Evolutionary conservation across 1,140 invertebrate genomes (phyloP).

Genomic region (Matsumurasca onukii): DNA sequence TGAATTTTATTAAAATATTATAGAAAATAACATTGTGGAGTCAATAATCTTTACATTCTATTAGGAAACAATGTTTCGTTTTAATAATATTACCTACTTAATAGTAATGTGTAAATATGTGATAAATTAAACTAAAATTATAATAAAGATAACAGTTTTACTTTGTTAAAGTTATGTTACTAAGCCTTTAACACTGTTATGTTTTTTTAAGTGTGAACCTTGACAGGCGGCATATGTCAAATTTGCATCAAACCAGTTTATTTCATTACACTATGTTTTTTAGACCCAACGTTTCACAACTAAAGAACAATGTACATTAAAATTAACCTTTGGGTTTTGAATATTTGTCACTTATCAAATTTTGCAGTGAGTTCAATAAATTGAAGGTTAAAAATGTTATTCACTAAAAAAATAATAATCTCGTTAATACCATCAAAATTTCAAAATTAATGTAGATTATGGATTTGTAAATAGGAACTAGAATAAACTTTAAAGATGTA

Average conservation of each 20-base stretch:
- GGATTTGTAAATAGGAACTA: background rate
- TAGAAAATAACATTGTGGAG: conserved; percentile 22
- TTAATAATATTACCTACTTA: background rate
- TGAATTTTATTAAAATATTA: background rate
- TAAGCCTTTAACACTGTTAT: background rate
- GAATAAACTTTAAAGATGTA: background rate
- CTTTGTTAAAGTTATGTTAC: background rate
- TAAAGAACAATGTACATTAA: too few relatives aligned
- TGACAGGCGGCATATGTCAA: too few relatives aligned
- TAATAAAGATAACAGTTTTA: background rate
- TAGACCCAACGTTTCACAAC: too few relatives aligned
- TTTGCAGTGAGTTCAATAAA: too few relatives aligned
- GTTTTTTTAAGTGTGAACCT: background rate
- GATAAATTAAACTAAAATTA: background rate
- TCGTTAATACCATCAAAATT: background rate
- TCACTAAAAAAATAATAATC: background rate
- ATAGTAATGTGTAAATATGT: background rate
- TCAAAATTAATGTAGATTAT: background rate
- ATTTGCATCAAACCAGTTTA: too few relatives aligned
- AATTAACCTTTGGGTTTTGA: too few relatives aligned
- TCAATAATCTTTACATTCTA: conserved; percentile 11
- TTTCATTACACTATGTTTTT: too few relatives aligned
- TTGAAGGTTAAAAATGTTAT: too few relatives aligned
- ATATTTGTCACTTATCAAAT: too few relatives aligned
- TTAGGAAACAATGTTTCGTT: background rate